A percentile compares a stretch with the other conserved stretches of the same genome.
These are phyloP conservation scores for Plagodis dolabraria DNA, from an alignment of 2,888 invertebrate species.

Conservation along the genomic window DNA sequence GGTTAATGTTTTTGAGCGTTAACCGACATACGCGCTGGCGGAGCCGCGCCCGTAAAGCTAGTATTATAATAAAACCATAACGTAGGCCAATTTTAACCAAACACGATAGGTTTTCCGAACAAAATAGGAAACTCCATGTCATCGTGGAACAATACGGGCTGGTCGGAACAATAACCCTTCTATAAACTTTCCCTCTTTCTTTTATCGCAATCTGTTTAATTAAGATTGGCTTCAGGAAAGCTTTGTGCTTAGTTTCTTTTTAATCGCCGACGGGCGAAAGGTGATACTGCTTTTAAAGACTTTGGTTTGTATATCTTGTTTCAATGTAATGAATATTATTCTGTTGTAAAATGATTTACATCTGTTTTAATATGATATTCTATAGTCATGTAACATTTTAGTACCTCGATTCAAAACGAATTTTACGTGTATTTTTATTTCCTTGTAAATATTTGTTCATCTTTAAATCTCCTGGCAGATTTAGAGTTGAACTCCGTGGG, in stretches of 20 bases:
- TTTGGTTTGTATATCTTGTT: not conserved
- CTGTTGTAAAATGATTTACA: too few relatives aligned
- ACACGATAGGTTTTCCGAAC: constrained; percentile 5
- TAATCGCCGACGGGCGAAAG: constrained; percentile 17
- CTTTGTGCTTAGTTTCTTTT: constrained; percentile 31
- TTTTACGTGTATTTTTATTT: too few relatives aligned
- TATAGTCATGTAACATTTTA: too few relatives aligned
- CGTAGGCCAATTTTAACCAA: constrained; percentile 1
- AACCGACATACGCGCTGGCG: too few relatives aligned
- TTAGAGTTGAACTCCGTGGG: too few relatives aligned
- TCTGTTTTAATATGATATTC: too few relatives aligned
- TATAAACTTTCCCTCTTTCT: constrained; percentile 24
- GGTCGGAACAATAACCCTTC: constrained; percentile 25
- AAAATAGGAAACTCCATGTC: constrained; percentile 23
- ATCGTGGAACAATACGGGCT: constrained; percentile 31
- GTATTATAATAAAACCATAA: not conserved
- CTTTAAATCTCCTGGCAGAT: too few relatives aligned
- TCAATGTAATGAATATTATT: too few relatives aligned
- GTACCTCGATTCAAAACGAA: too few relatives aligned
- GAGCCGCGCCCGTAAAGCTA: too few relatives aligned
- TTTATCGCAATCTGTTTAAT: constrained; percentile 35
- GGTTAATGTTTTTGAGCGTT: too few relatives aligned
- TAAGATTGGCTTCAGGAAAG: constrained; percentile 29
- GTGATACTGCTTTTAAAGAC: constrained; percentile 3
- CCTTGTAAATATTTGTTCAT: too few relatives aligned